Percentiles rank a stretch among this genome's conserved stretches.
Evolutionary conservation across 1,140 invertebrate species (phyloP).

Genomic region (Spodoptera frugiperda): DNA sequence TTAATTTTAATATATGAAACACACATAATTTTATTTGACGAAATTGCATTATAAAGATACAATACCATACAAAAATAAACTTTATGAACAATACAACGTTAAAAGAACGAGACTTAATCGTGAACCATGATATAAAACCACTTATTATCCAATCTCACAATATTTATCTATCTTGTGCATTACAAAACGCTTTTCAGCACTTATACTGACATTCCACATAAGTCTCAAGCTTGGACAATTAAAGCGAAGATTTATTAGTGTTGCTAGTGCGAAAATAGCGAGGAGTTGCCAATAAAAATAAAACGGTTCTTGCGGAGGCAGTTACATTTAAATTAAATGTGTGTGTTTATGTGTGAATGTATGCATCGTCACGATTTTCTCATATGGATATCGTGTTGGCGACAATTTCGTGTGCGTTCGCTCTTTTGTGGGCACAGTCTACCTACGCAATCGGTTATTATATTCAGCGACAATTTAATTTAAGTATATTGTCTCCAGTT

Average conservation of each 20-base stretch:
- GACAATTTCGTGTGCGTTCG: neutral
- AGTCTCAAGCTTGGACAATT: constrained; percentile 21
- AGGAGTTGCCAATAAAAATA: constrained; percentile 34
- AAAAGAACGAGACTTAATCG: too few relatives aligned
- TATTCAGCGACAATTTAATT: too few relatives aligned
- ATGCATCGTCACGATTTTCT: constrained; percentile 24
- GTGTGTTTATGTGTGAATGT: constrained; percentile 19
- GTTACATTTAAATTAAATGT: constrained; percentile 24
- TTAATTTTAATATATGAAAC: too few relatives aligned
- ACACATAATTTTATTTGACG: too few relatives aligned
- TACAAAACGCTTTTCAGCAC: neutral
- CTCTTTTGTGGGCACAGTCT: neutral
- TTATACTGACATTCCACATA: constrained; percentile 16
- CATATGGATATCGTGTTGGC: neutral
- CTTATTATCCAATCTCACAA: too few relatives aligned
- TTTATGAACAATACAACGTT: too few relatives aligned
- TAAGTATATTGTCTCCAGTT: too few relatives aligned
- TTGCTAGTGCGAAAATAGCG: constrained; percentile 27
- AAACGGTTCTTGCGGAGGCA: neutral
- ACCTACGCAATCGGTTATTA: too few relatives aligned
- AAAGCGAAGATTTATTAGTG: constrained; percentile 10
- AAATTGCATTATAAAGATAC: too few relatives aligned
- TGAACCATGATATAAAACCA: too few relatives aligned
- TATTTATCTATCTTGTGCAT: neutral
- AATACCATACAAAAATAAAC: too few relatives aligned